Percentiles rank a stretch among this genome's conserved stretches.
These are phyloP conservation scores for Melangyna quadrimaculata DNA, from an alignment of 2,888 invertebrate genomes.

Conservation along the genomic window DNA sequence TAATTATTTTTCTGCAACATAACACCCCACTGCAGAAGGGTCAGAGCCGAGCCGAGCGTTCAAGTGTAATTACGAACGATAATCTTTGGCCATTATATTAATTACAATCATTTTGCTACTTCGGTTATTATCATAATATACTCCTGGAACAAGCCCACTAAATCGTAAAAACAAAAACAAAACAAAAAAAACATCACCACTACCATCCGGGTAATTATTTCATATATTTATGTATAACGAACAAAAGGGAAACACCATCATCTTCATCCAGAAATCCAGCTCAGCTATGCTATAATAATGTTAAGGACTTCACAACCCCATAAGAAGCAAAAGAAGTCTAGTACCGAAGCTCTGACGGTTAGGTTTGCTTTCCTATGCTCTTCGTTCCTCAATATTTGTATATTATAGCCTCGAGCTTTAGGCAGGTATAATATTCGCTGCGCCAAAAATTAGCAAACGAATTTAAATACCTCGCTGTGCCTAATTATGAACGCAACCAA, in stretches of 20 bases:
- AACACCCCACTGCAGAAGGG: constrained; percentile 21
- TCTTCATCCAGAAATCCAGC: neutral
- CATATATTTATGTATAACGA: constrained; percentile 17
- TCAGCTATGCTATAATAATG: constrained; percentile 12
- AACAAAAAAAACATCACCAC: constrained; percentile 12
- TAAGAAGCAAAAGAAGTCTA: constrained; percentile 46
- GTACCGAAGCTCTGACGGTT: constrained; percentile 1
- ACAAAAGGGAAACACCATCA: constrained; percentile 38
- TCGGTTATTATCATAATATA: constrained; percentile 71
- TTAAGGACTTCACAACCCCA: neutral
- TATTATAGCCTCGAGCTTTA: constrained; percentile 35
- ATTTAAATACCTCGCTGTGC: constrained; percentile 66
- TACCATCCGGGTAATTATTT: constrained; percentile 67
- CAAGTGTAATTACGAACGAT: constrained; percentile 73
- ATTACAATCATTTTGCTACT: constrained; percentile 73
- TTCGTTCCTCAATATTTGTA: constrained; percentile 23
- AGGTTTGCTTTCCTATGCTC: constrained; percentile 46
- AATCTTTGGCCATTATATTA: constrained; percentile 74
- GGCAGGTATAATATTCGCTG: constrained; percentile 30
- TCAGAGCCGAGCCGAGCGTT: constrained; percentile 20
- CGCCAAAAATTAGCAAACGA: constrained; percentile 64
- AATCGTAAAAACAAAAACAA: constrained; percentile 58
- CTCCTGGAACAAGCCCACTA: constrained; percentile 55
- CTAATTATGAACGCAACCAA: constrained; percentile 63
- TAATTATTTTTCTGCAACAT: constrained; percentile 1